Base-by-base conservation (phyloP, 1,140 invertebrate species). In the Cyclina sinensis region DNA sequence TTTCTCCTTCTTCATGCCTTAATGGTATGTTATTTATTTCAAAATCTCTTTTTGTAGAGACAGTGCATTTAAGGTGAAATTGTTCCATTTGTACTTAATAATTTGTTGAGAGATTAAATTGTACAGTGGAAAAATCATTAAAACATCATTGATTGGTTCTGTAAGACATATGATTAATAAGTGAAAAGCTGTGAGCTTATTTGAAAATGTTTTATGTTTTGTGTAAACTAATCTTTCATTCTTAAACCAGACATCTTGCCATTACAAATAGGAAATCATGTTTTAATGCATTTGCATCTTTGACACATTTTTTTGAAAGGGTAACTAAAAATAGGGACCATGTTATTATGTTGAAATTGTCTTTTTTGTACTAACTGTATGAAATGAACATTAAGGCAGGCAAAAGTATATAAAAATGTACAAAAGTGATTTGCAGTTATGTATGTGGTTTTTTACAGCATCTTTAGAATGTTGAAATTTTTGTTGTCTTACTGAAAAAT, bases 381-480 rank as follows among this genome's bases (percentile, higher is more conserved):
- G 30, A 57, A 37, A 35, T 70, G 65, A 37, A 70, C 27, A 70
- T 70, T 70, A 14, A 2, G 27, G 32, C 18, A 35, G 37, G 35
- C 14, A 14, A 37, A 14, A 37, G 37, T 70, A 32, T 70, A 70
- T 35, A 70, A 37, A 37, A 37, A 14, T 70, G 65, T 70, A 70
- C 65, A 70, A 21, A 30, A 70, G 21, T 39, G 37, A 1, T 37
- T 37, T 0, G 32, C 32, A 4, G 16, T 78, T 78, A 78, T 57
- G 54, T 30, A 43, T 48, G 43, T 46, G 74, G 74, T 78, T 57
- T 78, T 78, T 78, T 32, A 70, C 4, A 70, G 37, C n/a, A 37
- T 70, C 32, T 70, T n/a, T 70, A 70, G 32, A 70, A 12, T 78
- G 48, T 32, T 51, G 24, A 78, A 78, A 78, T 54, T 48, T 76